Conservation (phyloP, 1,140 invertebrate genomes). For the Formica selysi region DNA sequence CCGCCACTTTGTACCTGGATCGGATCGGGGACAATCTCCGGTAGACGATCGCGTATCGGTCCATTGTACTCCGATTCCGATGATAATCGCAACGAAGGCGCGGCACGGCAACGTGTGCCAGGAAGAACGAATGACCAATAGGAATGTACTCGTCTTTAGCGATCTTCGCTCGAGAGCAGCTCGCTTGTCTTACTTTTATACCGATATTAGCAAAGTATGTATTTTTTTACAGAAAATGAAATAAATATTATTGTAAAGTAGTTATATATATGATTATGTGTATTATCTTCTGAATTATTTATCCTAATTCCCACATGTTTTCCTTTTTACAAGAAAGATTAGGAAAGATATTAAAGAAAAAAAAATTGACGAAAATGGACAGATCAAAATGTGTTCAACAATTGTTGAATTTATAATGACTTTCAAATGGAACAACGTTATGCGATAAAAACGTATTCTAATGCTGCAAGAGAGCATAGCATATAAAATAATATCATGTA, state of each 20-base stretch:
- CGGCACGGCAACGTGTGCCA: slow-evolving; percentile 57
- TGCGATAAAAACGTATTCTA: not conserved
- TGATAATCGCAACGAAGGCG: slow-evolving; percentile 37
- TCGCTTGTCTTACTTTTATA: slow-evolving; percentile 77
- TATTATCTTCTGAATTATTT: not conserved
- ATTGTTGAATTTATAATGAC: not conserved
- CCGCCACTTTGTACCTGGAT: slow-evolving; percentile 65
- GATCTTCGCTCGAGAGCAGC: slow-evolving; percentile 70
- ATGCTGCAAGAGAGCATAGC: not conserved
- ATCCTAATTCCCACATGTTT: not conserved
- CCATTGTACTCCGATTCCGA: slow-evolving; percentile 46
- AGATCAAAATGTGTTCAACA: not conserved
- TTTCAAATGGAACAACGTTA: not conserved
- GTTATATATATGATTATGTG: not conserved
- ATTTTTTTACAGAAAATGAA: slow-evolving; percentile 79
- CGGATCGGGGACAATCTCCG: slow-evolving; percentile 46
- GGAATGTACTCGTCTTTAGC: slow-evolving; percentile 40
- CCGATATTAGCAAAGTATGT: slow-evolving; percentile 77
- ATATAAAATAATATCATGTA: not conserved
- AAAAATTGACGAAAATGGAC: not conserved
- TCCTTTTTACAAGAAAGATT: not conserved
- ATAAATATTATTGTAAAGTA: slow-evolving; percentile 74
- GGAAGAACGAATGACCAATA: slow-evolving; percentile 43
- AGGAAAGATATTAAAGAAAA: not conserved
- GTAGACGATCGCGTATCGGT: slow-evolving; percentile 46